A percentile compares a stretch with the other conserved stretches of the same genome.
These are phyloP conservation scores for Abrostola triplasia DNA, from an alignment of 2,888 invertebrate genomes.

Conservation along the genomic window DNA sequence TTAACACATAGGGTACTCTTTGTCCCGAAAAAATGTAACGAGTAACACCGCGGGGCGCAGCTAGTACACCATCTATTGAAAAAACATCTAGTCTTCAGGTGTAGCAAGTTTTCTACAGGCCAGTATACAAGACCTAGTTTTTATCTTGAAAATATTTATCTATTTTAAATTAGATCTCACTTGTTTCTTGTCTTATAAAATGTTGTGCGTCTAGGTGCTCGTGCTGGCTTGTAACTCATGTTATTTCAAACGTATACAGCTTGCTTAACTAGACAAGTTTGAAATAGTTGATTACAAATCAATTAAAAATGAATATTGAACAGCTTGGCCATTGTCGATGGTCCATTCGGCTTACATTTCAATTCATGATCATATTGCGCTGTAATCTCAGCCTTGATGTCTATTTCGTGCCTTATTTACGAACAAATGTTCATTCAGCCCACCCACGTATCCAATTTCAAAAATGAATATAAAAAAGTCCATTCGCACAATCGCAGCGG, in stretches of 20 bases:
- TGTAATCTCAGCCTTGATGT: slow-evolving; percentile 23
- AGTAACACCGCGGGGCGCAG: background rate
- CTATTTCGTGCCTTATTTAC: slow-evolving; percentile 34
- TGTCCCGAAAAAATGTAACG: too few species aligned
- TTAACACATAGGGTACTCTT: too few species aligned
- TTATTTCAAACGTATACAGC: slow-evolving; percentile 14
- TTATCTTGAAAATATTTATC: slow-evolving; percentile 44
- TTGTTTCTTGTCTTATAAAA: slow-evolving; percentile 39
- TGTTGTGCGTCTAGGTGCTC: slow-evolving; percentile 25
- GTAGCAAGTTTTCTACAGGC: slow-evolving; percentile 48
- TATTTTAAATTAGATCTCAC: slow-evolving; percentile 54
- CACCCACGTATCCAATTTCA: slow-evolving; percentile 35
- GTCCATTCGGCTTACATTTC: background rate
- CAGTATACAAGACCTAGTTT: slow-evolving; percentile 39
- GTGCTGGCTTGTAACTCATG: slow-evolving; percentile 23
- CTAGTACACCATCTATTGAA: slow-evolving; percentile 6
- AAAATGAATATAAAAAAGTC: slow-evolving; percentile 18
- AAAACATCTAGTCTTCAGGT: slow-evolving; percentile 20
- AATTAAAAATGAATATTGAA: slow-evolving; percentile 4
- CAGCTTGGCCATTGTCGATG: background rate
- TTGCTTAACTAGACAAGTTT: background rate
- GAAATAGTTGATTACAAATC: background rate
- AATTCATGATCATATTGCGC: slow-evolving; percentile 11
- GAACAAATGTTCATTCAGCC: slow-evolving; percentile 35
- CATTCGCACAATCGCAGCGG: slow-evolving; percentile 48